Percentiles rank a stretch among this genome's conserved stretches.
Evolutionary conservation across 2,888 invertebrate species (phyloP).

Genomic region (Blera fallax): DNA sequence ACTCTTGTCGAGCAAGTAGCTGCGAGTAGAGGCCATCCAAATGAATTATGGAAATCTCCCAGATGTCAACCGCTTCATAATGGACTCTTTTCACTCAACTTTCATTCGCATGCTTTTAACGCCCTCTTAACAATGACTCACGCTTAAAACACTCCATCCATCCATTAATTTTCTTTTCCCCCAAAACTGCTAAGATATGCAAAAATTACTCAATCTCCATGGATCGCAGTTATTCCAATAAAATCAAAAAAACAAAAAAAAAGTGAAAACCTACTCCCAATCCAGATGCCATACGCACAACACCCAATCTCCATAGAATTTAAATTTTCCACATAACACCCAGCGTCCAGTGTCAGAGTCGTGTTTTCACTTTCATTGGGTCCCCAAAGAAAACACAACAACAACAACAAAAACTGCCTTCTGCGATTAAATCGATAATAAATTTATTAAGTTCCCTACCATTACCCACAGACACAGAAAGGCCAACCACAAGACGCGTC

Average conservation of each 20-base stretch:
- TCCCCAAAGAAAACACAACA: constrained; percentile 6
- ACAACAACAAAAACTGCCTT: constrained; percentile 29
- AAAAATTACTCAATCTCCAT: constrained; percentile 30
- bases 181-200: constrained; percentile 25
- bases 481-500: background rate
- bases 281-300: constrained; percentile 1
- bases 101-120: background rate
- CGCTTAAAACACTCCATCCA: background rate
- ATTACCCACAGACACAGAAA: constrained; percentile 1
- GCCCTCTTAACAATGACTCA: constrained; percentile 3
- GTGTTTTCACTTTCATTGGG: constrained; percentile 60
- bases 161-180: background rate
- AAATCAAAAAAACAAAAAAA: constrained; percentile 22
- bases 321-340: constrained; percentile 47
- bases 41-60: background rate
- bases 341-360: background rate
- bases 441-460: constrained; percentile 25
- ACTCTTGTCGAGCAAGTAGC: background rate
- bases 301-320: constrained; percentile 32
- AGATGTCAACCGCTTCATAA: background rate
- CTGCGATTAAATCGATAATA: constrained; percentile 44
- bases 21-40: background rate
- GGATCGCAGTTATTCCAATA: constrained; percentile 7
- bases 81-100: background rate
- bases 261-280: constrained; percentile 57